Conservation (phyloP, 37 sponge, comb jelly and placozoan genomes). For the Aplysina aerophoba region DNA sequence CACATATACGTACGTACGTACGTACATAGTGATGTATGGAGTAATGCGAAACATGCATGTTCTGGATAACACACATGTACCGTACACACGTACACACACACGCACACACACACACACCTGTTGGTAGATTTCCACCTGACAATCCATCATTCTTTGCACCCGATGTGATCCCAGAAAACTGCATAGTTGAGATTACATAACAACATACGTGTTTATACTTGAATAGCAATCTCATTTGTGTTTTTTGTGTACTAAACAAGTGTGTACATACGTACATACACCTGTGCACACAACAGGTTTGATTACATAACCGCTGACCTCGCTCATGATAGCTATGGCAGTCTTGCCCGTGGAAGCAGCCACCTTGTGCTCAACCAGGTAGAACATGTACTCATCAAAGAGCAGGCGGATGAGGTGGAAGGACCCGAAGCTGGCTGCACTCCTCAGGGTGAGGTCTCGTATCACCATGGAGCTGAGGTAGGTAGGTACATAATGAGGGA, state of each 20-base stretch:
- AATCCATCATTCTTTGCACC: neutral
- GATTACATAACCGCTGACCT: conserved; percentile 56
- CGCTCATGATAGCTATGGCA: conserved; percentile 94
- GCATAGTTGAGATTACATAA: neutral
- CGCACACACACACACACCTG: conserved; percentile 27
- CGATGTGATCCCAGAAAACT: conserved; percentile 21
- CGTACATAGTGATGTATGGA: no score
- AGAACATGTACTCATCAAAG: conserved; percentile 99
- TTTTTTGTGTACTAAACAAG: neutral
- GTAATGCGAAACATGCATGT: no score
- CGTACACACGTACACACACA: conserved; percentile 7
- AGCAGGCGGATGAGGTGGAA: conserved; percentile 97
- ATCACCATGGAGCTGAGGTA: conserved; percentile 95
- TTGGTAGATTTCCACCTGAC: neutral
- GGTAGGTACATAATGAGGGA: no score
- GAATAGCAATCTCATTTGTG: neutral
- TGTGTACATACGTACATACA: neutral
- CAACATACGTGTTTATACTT: neutral
- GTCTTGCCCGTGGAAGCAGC: conserved; percentile 76
- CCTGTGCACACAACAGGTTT: neutral
- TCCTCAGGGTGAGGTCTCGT: conserved; percentile 95
- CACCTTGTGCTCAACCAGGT: conserved; percentile 95
- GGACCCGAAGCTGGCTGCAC: conserved; percentile 98
- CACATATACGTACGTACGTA: neutral
- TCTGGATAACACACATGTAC: neutral